Evolutionary conservation across 2,113 vertebrate species (phyloP).

Genomic region (Caloenas nicobarica): DNA sequence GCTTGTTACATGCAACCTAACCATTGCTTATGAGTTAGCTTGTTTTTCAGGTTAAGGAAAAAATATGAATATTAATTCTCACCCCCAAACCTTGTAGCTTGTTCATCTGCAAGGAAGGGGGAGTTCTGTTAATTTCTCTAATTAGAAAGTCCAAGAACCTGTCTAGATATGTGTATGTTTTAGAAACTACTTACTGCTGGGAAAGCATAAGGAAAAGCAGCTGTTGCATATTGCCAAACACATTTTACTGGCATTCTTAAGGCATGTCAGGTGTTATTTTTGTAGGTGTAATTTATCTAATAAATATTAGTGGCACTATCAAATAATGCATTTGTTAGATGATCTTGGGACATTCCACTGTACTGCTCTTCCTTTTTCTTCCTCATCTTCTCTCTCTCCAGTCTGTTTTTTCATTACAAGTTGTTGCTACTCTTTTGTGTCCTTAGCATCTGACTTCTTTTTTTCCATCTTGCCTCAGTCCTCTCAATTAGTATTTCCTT

Average conservation of each 20-base stretch:
- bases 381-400: not conserved
- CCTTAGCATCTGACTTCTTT: not conserved
- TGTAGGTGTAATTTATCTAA: not conserved
- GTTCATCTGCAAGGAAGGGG: not conserved
- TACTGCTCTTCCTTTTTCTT: not conserved
- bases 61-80: not conserved
- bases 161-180: not conserved
- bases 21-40: not conserved
- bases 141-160: not conserved
- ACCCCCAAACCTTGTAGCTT: not conserved
- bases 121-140: not conserved
- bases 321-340: not conserved
- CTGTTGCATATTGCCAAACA: not conserved
- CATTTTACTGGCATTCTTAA: not conserved
- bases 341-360: not conserved
- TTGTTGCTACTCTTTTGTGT: not conserved
- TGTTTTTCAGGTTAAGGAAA: not conserved
- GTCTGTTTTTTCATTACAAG: not conserved
- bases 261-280: not conserved
- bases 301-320: not conserved
- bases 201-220: not conserved
- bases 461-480: not conserved
- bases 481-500: not conserved
- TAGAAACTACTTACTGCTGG: not conserved
- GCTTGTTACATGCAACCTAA: not conserved